These are phyloP conservation scores for Rhincodon typus DNA, from an alignment of 2,797 vertebrate species.

Conservation along the genomic window DNA sequence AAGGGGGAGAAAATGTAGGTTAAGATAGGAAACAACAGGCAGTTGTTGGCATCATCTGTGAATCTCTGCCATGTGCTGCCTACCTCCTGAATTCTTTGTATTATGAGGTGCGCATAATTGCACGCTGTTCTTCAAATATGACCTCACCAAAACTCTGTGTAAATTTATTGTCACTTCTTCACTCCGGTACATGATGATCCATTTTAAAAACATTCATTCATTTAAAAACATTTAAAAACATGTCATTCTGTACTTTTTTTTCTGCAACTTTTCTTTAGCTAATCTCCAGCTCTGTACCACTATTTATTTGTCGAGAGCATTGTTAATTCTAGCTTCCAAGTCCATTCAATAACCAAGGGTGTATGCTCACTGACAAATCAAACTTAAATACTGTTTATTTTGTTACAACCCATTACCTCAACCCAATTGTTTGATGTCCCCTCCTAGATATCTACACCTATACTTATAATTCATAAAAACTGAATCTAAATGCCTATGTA, in stretches of 20 bases:
- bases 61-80: background rate
- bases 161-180: background rate
- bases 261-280: background rate
- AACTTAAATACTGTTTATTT: background rate
- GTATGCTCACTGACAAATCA: background rate
- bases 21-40: background rate
- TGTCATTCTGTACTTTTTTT: too few relatives aligned
- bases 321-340: background rate
- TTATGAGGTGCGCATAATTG: background rate
- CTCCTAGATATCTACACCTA: background rate
- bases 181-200: background rate
- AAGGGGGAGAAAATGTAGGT: background rate
- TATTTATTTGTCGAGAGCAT: background rate
- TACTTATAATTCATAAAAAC: background rate
- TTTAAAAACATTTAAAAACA: too few relatives aligned
- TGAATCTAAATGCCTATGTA: background rate
- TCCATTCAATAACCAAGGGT: background rate
- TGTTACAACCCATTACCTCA: background rate
- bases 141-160: background rate
- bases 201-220: too few relatives aligned
- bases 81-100: background rate
- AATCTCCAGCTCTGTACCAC: background rate
- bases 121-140: background rate
- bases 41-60: background rate
- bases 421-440: background rate